phyloP scores from a whole-genome alignment of 1,140 invertebrate species.

The Drosophila kurseongensis region DNA sequence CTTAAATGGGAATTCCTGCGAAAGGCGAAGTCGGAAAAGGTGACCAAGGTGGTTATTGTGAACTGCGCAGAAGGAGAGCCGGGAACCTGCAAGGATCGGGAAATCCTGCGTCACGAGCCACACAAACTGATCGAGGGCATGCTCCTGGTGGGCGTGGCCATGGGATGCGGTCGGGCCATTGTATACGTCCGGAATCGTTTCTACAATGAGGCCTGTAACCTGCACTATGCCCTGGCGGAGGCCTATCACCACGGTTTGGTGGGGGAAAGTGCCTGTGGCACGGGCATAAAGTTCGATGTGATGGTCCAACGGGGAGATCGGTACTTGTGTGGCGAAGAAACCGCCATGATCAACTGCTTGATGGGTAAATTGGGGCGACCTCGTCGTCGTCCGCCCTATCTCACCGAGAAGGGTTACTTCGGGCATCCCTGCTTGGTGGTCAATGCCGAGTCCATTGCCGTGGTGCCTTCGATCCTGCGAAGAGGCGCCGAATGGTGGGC shows the following conservation, averaged over 20 bases:
- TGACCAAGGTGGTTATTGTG: slow-evolving; percentile 97
- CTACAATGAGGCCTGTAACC: slow-evolving; percentile 99
- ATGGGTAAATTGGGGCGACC: slow-evolving; percentile 99
- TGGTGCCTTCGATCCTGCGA: slow-evolving; percentile 97
- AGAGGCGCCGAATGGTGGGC: slow-evolving; percentile 98
- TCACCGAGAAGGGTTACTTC: slow-evolving; percentile 98
- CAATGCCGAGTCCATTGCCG: slow-evolving; percentile 99
- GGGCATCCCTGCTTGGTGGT: slow-evolving; percentile 98
- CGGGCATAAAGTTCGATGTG: slow-evolving; percentile 99
- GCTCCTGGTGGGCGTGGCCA: slow-evolving; percentile 95
- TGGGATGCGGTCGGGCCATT: slow-evolving; percentile 98
- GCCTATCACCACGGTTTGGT: slow-evolving; percentile 97
- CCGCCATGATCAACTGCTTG: slow-evolving; percentile 98
- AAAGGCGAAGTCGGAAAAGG: slow-evolving; percentile 94
- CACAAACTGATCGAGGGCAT: slow-evolving; percentile 99
- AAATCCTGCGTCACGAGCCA: slow-evolving; percentile 99
- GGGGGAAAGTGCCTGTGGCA: slow-evolving; percentile 97
- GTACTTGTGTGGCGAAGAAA: slow-evolving; percentile 99
- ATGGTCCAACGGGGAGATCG: slow-evolving; percentile 97
- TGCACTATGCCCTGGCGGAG: slow-evolving; percentile 98
- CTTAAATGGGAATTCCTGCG: slow-evolving; percentile 99
- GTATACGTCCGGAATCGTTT: slow-evolving; percentile 99
- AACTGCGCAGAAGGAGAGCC: slow-evolving; percentile 99
- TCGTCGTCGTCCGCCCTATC: slow-evolving; percentile 98
- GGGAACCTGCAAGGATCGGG: slow-evolving; percentile 99